Conservation (phyloP, 2,888 invertebrate genomes). For the Xestia rhomboidea region DNA sequence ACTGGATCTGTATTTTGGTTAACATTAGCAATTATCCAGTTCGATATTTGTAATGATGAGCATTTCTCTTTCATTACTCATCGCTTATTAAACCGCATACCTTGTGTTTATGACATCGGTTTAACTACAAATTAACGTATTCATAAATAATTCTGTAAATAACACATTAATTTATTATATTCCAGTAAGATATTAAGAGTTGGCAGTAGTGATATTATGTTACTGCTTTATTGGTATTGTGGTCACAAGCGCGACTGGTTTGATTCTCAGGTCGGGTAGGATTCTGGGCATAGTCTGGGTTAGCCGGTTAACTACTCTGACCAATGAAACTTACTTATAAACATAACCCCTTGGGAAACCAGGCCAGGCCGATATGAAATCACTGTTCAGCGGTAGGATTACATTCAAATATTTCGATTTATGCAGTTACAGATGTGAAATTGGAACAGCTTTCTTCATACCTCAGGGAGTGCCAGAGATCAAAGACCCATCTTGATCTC, state of each 20-base stretch:
- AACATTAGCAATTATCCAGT: neutral
- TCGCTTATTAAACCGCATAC: constrained; percentile 6
- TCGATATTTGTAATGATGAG: neutral
- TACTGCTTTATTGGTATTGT: neutral
- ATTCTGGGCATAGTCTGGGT: neutral
- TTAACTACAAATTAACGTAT: neutral
- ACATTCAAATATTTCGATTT: neutral
- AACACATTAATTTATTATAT: neutral
- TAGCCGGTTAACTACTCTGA: neutral
- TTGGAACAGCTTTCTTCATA: neutral
- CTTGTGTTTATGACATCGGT: constrained; percentile 22
- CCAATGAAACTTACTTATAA: neutral
- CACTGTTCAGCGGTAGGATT: neutral
- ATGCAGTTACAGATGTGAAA: neutral
- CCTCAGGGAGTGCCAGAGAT: neutral
- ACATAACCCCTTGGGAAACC: neutral
- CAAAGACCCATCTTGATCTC: constrained; percentile 21
- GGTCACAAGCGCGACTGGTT: neutral
- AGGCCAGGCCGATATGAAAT: neutral
- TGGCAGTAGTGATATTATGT: neutral
- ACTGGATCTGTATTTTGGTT: neutral
- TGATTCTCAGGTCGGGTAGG: too few species aligned
- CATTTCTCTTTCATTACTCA: neutral
- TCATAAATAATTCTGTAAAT: neutral
- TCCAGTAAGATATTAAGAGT: neutral